Base-by-base conservation (phyloP, 2,888 invertebrate species). In the Psococerastis gibbosa region DNA sequence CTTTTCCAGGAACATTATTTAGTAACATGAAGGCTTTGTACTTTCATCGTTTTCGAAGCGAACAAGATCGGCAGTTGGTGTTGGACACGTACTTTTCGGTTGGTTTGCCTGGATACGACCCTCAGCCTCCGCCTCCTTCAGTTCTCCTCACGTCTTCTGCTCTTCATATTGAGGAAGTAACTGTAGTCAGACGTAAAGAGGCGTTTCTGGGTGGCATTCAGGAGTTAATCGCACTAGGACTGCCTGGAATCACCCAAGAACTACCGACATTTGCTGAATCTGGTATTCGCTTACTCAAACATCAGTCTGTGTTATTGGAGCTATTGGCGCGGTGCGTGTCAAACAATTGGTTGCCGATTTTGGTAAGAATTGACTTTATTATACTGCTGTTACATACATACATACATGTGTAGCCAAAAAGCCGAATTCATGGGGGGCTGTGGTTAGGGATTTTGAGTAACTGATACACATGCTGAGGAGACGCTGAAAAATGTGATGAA, bases 261-360 rank as follows among this genome's bases (percentile, higher is more conserved):
- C 8, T 6, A 9, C 8, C 8, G 11, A 27, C 27, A 9, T 11
- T 6, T 11, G 11, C 27, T 27, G 11, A 9, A 27, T 9, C 27
- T 27, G 6, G 8, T 27, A 11, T 27, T 27, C 27, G 27, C 6
- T 11, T 11, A 6, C 27, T 27, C 27, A 11, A 9, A 27, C 27
- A 27, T 27, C 27, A 27, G 27, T 11, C 11, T 6, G 8, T 11
- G 11, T 11, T 27, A 9, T 11, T 27, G 27, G 6, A 27, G 8
- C 27, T 27, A 6, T 60, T 98, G 44, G 75, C 81, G 15, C 81
- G 84, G 52, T 89, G 91, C 60, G 73, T 92, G 4, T 72, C 83
- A 53, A 80, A 88, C 76, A 83, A 85, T 56, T 97, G 95, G 84
- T 76, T 97, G 61, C 67, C 88, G 0, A 79, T 98, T 54, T 60